Evolutionary conservation across 2,797 vertebrate species (phyloP), one percentile per base, ranked within the genome.

Genomic region (Erethizon dorsatum): DNA sequence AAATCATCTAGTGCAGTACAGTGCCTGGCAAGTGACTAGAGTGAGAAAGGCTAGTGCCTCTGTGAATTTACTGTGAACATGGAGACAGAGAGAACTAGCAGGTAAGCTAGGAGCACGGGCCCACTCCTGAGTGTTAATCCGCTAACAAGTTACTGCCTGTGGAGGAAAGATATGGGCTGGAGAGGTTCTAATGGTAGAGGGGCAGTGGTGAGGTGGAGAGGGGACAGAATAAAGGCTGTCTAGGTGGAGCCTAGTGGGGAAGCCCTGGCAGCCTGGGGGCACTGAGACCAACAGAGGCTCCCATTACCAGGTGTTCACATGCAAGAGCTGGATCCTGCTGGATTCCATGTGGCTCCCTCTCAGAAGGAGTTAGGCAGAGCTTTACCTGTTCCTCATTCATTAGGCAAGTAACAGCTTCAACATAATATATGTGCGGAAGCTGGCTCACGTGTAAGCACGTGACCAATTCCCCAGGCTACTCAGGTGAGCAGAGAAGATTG

Each of bases 21-120:
- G 31, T 31, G 65, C 79, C 56, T 90, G 31, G 47, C 24, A 31
- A 57, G 73, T 80, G 41, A 31, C 17, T 24, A 24, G 84, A 56
- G 47, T 50, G 67, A 93, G 73, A 79, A 86, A 92, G 56, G 24
- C 75, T 77, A 41, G 56, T 41, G 28, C n/a, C 14, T 91, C 84
- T 20, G 33, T 50, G 82, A 65, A 75, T 63, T 31, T 59, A 52
- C 93, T 28, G 14, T 4, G 5, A 61, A 50, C 57, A 57, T 63
- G 56, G 5, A 78, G 54, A 26, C 15, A 4, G 63, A 17, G 33
- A 10, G 47, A 31, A 13, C 24, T 22, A 10, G 52, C 8, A 2
- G 75, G 26, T 17, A 52, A 57, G 1, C 31, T 33, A 17, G 28
- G 37, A 65, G 20, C 47, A 80, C 54, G 8, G 45, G 57, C 14